Percentiles rank a stretch among this genome's conserved stretches.
These are phyloP conservation scores for Sebastes schlegelii DNA, from an alignment of 2,113 vertebrate species.

Conservation along the genomic window DNA sequence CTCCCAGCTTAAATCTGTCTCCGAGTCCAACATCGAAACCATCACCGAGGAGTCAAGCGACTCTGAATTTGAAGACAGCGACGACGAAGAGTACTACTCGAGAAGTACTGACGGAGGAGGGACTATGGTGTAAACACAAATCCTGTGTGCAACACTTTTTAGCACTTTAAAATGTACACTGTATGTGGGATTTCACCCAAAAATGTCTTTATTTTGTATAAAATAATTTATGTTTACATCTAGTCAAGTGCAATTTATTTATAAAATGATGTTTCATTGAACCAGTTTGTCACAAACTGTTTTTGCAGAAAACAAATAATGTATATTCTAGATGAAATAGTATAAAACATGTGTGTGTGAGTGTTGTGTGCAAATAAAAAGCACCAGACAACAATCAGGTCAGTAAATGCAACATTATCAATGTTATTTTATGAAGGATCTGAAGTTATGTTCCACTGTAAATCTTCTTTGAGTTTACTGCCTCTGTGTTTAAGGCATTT, in stretches of 20 bases:
- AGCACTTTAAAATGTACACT: constrained; percentile 34
- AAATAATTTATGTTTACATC: constrained; percentile 6
- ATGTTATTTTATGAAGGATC: constrained; percentile 3
- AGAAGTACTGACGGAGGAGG: accelerated
- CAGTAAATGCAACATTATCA: background rate
- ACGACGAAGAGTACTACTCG: background rate
- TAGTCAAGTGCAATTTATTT: background rate
- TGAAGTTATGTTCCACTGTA: background rate
- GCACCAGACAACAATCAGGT: background rate
- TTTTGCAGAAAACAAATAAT: background rate
- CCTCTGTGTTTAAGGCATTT: background rate
- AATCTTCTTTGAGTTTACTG: background rate
- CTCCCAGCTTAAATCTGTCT: background rate
- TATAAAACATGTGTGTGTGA: background rate
- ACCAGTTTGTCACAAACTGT: background rate
- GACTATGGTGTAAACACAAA: constrained; percentile 1
- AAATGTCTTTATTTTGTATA: background rate
- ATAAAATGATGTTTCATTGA: background rate
- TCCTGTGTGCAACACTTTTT: background rate
- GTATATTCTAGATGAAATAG: background rate
- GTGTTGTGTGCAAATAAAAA: background rate
- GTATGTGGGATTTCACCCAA: background rate
- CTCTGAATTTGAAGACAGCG: background rate
- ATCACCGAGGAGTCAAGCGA: background rate
- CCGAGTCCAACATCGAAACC: background rate